Conservation (phyloP, 2,113 vertebrate species). For the Acanthochromis polyacanthus region DNA sequence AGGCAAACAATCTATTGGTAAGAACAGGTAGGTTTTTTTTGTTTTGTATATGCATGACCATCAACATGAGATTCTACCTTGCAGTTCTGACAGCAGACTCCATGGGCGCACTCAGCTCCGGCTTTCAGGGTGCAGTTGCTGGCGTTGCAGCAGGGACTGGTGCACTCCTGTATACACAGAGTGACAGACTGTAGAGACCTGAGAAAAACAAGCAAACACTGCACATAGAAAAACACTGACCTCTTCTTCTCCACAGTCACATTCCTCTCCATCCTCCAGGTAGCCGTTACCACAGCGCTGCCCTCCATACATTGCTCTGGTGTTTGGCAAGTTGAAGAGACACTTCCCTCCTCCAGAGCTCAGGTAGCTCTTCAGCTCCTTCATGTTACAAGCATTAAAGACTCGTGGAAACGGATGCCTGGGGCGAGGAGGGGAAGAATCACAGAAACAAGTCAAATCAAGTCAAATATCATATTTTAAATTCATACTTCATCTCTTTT, state of each 20-base stretch:
- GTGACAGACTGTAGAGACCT: background rate
- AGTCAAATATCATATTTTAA: background rate
- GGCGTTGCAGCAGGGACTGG: slow-evolving; percentile 94
- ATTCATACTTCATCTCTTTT: background rate
- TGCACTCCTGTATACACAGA: slow-evolving; percentile 88
- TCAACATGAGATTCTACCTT: slow-evolving; percentile 84
- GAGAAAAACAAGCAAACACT: background rate
- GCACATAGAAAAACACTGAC: slow-evolving; percentile 77
- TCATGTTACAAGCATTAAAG: slow-evolving; percentile 93
- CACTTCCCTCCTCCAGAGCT: slow-evolving; percentile 96
- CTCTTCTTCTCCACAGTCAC: slow-evolving; percentile 96
- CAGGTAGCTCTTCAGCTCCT: slow-evolving; percentile 91
- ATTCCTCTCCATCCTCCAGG: slow-evolving; percentile 96
- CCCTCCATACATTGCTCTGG: slow-evolving; percentile 91
- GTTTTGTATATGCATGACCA: too few relatives aligned
- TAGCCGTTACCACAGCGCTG: slow-evolving; percentile 96
- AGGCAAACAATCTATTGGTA: too few relatives aligned
- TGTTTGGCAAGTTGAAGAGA: slow-evolving; percentile 95
- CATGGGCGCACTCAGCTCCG: slow-evolving; percentile 93
- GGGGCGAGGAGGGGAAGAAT: slow-evolving; percentile 2
- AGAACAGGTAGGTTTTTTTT: background rate
- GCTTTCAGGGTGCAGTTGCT: slow-evolving; percentile 92
- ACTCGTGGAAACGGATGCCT: slow-evolving; percentile 95
- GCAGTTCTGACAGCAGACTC: slow-evolving; percentile 94
- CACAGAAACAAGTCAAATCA: background rate